Evolutionary conservation across 2,888 invertebrate species (phyloP).

Genomic region (Mythimna impura): DNA sequence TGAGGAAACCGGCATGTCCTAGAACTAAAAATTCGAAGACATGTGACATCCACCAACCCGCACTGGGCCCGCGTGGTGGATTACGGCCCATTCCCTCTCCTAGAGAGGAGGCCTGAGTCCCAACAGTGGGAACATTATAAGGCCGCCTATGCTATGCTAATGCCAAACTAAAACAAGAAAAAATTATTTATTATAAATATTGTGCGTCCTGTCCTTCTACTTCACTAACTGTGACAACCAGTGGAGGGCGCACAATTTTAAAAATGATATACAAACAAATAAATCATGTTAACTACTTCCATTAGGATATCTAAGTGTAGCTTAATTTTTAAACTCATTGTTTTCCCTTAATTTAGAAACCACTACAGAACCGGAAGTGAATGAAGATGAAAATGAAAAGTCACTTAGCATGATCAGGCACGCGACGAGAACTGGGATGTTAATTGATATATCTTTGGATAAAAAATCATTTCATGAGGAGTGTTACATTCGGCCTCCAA

Average conservation of each 20-base stretch:
- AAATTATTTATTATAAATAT: background rate
- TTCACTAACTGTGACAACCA: background rate
- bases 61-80: too few relatives aligned
- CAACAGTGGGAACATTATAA: too few relatives aligned
- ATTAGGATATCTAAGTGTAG: background rate
- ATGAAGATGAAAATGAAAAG: conserved; percentile 10
- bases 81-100: too few relatives aligned
- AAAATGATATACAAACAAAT: background rate
- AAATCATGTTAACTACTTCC: background rate
- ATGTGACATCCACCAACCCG: too few relatives aligned
- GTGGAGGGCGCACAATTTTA: background rate
- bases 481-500: conserved; percentile 53
- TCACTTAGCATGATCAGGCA: conserved; percentile 42
- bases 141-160: too few relatives aligned
- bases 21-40: too few relatives aligned
- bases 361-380: conserved; percentile 11
- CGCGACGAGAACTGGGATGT: conserved; percentile 12
- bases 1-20: too few relatives aligned
- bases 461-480: conserved; percentile 54
- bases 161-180: background rate
- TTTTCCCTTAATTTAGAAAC: background rate
- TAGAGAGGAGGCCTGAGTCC: too few relatives aligned
- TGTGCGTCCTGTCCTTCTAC: too few relatives aligned
- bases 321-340: background rate
- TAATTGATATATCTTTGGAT: conserved; percentile 56